Evolutionary conservation across 2,888 invertebrate genomes (phyloP).

Genomic region (Malachius bipustulatus): DNA sequence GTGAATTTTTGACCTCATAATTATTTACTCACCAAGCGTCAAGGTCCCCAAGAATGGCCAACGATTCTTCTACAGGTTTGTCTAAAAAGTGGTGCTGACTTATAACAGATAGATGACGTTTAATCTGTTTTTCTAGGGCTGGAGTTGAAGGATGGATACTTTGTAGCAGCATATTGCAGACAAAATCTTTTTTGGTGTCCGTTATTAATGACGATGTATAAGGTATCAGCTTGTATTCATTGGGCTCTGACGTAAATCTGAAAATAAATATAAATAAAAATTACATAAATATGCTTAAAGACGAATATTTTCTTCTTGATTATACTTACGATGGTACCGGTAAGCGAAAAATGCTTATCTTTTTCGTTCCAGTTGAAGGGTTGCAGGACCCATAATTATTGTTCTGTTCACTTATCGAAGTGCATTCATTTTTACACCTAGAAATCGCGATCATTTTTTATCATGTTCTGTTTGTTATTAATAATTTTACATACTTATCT

Average conservation of each 20-base stretch:
- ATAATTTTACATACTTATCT: constrained; percentile 30
- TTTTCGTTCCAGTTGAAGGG: constrained; percentile 14
- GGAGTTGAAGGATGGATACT: constrained; percentile 46
- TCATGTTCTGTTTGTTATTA: neutral
- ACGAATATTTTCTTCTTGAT: constrained; percentile 7
- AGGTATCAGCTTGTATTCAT: constrained; percentile 9
- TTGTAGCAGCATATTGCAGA: constrained; percentile 68
- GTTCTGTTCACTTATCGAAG: too few species aligned
- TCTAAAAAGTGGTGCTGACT: constrained; percentile 47
- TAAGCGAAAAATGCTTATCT: constrained; percentile 44
- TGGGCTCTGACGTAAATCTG: constrained; percentile 13
- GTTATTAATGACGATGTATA: constrained; percentile 51
- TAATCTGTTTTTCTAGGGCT: constrained; percentile 46
- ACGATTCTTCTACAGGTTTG: constrained; percentile 61
- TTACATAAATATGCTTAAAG: too few species aligned
- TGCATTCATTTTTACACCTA: too few species aligned
- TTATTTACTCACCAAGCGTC: constrained; percentile 58
- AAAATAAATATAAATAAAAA: constrained; percentile 4
- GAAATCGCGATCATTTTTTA: too few species aligned
- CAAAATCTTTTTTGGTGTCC: constrained; percentile 52
- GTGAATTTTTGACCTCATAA: constrained; percentile 5
- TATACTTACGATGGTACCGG: constrained; percentile 44
- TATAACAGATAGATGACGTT: constrained; percentile 41
- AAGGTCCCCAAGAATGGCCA: constrained; percentile 71
- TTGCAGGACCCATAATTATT: too few species aligned